phyloP scores from a whole-genome alignment of 2,113 vertebrate genomes.

The Psilopsiagon aurifrons region DNA sequence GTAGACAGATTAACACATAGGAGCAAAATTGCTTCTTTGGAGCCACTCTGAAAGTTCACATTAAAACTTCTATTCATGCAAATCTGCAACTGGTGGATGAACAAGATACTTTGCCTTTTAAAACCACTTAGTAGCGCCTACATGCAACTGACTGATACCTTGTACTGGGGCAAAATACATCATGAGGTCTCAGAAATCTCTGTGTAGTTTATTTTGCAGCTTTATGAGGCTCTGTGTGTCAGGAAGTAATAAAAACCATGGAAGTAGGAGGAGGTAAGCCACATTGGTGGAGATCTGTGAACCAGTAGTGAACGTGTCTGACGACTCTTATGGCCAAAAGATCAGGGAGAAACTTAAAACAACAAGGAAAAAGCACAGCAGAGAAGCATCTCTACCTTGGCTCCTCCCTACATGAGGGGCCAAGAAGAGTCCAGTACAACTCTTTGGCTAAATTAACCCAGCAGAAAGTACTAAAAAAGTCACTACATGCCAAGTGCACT shows the following conservation, averaged over 20 bases:
- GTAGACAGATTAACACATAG: neutral
- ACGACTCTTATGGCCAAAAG: neutral
- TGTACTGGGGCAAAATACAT: neutral
- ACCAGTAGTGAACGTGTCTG: neutral
- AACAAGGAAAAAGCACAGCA: neutral
- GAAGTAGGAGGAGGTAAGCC: neutral
- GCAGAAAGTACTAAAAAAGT: neutral
- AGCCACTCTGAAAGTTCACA: neutral
- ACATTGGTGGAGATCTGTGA: neutral
- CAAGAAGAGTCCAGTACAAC: neutral
- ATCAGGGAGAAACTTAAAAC: neutral
- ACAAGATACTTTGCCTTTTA: neutral
- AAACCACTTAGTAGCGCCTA: neutral
- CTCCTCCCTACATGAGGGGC: neutral
- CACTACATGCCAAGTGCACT: neutral
- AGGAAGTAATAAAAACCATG: neutral
- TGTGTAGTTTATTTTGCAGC: neutral
- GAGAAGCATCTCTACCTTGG: neutral
- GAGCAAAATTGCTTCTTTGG: neutral
- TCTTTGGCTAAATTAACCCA: neutral
- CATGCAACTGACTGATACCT: neutral
- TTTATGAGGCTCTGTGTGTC: neutral
- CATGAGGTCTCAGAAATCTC: neutral
- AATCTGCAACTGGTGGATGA: neutral
- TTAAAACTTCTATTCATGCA: neutral